Evolutionary conservation across 2,113 vertebrate species (phyloP).

Genomic region (Sphaerodactylus townsendi): DNA sequence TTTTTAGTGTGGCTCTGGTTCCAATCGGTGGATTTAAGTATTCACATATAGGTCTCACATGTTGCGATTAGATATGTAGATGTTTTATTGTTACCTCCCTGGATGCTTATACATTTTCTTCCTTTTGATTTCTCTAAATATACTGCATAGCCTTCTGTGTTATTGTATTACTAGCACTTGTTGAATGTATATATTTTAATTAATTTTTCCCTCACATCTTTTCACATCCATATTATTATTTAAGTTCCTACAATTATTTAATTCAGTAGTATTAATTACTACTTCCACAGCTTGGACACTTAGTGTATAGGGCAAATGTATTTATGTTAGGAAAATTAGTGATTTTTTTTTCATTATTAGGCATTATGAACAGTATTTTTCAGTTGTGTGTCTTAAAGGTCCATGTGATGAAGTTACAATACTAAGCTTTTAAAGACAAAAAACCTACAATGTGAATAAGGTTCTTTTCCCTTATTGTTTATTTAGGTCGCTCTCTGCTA

Average conservation of each 20-base stretch:
- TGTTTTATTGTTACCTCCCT: too few species aligned
- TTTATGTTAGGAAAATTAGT: not conserved
- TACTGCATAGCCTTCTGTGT: not conserved
- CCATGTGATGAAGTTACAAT: not conserved
- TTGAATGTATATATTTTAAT: not conserved
- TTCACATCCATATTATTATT: not conserved
- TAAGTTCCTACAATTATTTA: not conserved
- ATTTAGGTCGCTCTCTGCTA: slow-evolving; percentile 91
- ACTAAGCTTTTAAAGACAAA: not conserved
- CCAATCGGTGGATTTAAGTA: too few species aligned
- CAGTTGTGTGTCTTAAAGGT: not conserved
- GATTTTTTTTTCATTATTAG: too few species aligned
- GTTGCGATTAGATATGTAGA: too few species aligned
- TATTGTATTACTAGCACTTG: not conserved
- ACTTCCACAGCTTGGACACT: not conserved
- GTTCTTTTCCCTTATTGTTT: slow-evolving; percentile 16
- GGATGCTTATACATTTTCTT: not conserved
- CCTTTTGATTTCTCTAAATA: not conserved
- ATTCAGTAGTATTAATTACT: not conserved
- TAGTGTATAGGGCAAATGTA: too few species aligned
- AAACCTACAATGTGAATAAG: not conserved
- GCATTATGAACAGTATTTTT: too few species aligned
- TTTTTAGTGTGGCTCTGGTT: too few species aligned
- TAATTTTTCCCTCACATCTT: not conserved
- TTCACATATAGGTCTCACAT: too few species aligned